Evolutionary conservation across 2,113 vertebrate genomes (phyloP).

Genomic region (Aix galericulata): DNA sequence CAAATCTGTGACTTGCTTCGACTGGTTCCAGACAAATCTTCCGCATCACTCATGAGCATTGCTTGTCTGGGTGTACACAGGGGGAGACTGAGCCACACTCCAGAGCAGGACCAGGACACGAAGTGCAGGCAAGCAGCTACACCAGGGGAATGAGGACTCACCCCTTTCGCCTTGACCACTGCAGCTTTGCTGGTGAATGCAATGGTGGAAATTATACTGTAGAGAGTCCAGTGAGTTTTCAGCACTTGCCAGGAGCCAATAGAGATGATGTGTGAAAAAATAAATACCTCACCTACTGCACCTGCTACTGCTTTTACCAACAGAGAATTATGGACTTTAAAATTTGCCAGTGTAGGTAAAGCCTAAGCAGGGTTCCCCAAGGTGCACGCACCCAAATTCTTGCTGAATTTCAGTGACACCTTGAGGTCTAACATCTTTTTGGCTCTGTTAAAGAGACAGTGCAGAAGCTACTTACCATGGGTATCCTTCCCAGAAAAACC

Average conservation of each 20-base stretch:
- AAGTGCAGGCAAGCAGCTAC: neutral
- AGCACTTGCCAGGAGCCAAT: neutral
- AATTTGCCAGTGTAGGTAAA: neutral
- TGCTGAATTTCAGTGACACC: neutral
- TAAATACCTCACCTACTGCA: constrained; percentile 21
- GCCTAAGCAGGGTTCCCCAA: neutral
- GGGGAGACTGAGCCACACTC: neutral
- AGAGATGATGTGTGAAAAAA: neutral
- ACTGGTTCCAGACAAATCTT: neutral
- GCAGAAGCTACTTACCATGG: constrained; percentile 48
- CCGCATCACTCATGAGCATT: neutral
- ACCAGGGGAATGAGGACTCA: neutral
- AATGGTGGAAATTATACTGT: neutral
- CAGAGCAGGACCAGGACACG: neutral
- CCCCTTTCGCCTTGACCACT: neutral
- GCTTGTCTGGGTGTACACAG: accelerated
- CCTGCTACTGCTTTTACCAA: constrained; percentile 25
- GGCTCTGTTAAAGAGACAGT: neutral
- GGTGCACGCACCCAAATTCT: neutral
- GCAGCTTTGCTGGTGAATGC: neutral
- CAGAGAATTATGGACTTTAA: neutral
- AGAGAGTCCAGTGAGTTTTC: neutral
- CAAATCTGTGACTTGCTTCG: neutral
- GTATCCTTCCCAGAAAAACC: constrained; percentile 21
- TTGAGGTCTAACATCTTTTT: neutral